Evolutionary conservation across 2,888 invertebrate species (phyloP).

Genomic region (Epiblema foenella): DNA sequence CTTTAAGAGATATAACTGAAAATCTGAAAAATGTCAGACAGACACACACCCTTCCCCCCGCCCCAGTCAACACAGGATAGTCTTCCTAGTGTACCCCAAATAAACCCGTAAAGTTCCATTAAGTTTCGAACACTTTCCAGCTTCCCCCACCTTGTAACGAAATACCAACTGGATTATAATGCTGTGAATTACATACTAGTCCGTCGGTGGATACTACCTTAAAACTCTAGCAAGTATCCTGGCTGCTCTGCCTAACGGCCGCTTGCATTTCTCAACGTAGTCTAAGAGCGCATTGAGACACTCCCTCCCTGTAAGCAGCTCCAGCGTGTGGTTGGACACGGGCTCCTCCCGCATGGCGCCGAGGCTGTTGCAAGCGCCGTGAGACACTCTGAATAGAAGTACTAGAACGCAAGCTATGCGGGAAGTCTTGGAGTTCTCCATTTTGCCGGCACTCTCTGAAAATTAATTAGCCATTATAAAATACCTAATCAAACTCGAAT

Average conservation of each 20-base stretch:
- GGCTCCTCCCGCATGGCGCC: constrained; percentile 62
- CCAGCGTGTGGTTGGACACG: constrained; percentile 65
- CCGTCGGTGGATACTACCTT: constrained; percentile 69
- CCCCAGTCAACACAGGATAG: too few relatives aligned
- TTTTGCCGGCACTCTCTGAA: constrained; percentile 59
- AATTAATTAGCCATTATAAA: constrained; percentile 32
- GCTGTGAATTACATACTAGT: too few relatives aligned
- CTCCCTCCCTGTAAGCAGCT: constrained; percentile 68
- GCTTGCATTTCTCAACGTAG: constrained; percentile 75
- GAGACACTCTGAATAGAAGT: constrained; percentile 71
- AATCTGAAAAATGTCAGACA: too few relatives aligned
- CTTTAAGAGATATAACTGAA: too few relatives aligned
- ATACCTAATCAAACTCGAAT: not conserved
- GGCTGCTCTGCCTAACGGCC: constrained; percentile 78
- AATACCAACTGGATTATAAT: too few relatives aligned
- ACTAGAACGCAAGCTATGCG: constrained; percentile 75
- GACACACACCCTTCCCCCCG: too few relatives aligned
- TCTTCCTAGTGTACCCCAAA: too few relatives aligned
- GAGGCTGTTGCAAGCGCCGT: constrained; percentile 64
- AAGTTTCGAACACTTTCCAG: too few relatives aligned
- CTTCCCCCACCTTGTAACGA: too few relatives aligned
- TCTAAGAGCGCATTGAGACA: constrained; percentile 76
- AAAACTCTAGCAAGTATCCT: constrained; percentile 82
- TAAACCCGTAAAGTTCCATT: too few relatives aligned
- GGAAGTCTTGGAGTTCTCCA: constrained; percentile 63